These are phyloP conservation scores for Formica exsecta DNA, from an alignment of 1,140 invertebrate genomes.

Conservation along the genomic window DNA sequence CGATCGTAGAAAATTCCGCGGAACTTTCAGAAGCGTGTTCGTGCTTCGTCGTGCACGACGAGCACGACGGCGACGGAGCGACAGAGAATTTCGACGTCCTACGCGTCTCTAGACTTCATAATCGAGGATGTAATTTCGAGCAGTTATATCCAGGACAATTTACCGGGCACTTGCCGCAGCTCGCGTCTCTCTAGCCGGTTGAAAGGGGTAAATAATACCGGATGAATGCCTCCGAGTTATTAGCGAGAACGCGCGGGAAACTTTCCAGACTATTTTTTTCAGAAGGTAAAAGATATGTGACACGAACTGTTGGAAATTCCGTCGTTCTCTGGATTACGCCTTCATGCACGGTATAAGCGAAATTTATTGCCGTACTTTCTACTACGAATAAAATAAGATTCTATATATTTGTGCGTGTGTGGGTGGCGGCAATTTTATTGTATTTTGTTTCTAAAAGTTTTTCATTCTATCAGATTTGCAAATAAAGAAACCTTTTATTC, in stretches of 20 bases:
- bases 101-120: slow-evolving; percentile 69
- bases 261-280: slow-evolving; percentile 39
- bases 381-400: background rate
- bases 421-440: background rate
- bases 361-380: slow-evolving; percentile 7
- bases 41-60: slow-evolving; percentile 34
- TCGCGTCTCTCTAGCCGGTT: slow-evolving; percentile 37
- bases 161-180: slow-evolving; percentile 45
- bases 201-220: slow-evolving; percentile 56
- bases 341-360: background rate
- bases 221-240: slow-evolving; percentile 52
- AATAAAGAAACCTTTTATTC: background rate
- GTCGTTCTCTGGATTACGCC: background rate
- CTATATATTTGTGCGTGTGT: background rate
- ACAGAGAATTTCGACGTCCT: slow-evolving; percentile 72
- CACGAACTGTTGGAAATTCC: slow-evolving; percentile 34
- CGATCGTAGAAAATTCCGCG: slow-evolving; percentile 33
- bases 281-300: background rate
- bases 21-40: slow-evolving; percentile 44
- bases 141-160: slow-evolving; percentile 72
- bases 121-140: slow-evolving; percentile 75
- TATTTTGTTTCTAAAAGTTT: background rate
- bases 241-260: slow-evolving; percentile 40
- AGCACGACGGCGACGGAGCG: slow-evolving; percentile 28
- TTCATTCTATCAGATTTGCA: background rate